Evolutionary conservation across 2,113 vertebrate species (phyloP).

Genomic region (Oreochromis spilurus): DNA sequence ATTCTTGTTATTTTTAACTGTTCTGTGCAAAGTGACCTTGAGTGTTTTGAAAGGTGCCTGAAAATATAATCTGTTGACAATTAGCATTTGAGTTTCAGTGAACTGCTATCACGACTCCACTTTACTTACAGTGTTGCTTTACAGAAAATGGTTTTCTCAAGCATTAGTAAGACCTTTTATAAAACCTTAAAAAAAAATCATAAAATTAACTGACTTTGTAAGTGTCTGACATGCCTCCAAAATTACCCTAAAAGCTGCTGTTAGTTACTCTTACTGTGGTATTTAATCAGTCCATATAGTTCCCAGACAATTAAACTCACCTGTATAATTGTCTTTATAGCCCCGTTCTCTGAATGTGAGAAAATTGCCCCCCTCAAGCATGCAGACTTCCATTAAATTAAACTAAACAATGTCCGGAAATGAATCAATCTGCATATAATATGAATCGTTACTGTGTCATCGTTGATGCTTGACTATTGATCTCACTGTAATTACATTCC

Average conservation of each 20-base stretch:
- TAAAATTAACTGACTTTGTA: slow-evolving; percentile 13
- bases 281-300: slow-evolving; percentile 45
- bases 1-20: not conserved
- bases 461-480: slow-evolving; percentile 43
- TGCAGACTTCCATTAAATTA: slow-evolving; percentile 41
- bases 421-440: slow-evolving; percentile 61
- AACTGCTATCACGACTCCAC: not conserved
- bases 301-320: slow-evolving; percentile 40
- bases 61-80: not conserved
- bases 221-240: not conserved
- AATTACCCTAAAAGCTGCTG: slow-evolving; percentile 5
- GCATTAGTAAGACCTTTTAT: not conserved
- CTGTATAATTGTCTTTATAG: slow-evolving; percentile 40
- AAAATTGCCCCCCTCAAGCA: not conserved
- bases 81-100: not conserved
- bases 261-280: not conserved
- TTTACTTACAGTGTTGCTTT: not conserved
- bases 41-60: not conserved
- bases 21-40: not conserved
- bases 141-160: not conserved
- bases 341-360: slow-evolving; percentile 5
- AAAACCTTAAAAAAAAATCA: not conserved
- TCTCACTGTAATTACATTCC: slow-evolving; percentile 54
- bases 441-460: slow-evolving; percentile 42
- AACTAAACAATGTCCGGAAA: slow-evolving; percentile 42